These are phyloP conservation scores for Limnephilus auricula DNA, from an alignment of 2,888 invertebrate species.

Conservation along the genomic window DNA sequence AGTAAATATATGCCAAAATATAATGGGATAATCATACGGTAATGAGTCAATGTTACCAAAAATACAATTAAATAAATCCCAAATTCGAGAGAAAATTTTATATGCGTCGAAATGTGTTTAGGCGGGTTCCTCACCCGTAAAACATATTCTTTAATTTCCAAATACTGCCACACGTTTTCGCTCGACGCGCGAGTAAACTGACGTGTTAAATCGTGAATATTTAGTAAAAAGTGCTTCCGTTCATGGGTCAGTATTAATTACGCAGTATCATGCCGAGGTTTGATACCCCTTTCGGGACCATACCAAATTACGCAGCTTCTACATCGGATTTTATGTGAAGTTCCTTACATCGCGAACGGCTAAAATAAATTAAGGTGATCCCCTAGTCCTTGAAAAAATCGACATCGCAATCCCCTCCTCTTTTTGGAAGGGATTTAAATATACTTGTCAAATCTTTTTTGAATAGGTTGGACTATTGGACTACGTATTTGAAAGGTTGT, in stretches of 20 bases:
- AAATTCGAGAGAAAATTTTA: conserved; percentile 13
- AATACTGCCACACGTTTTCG: background rate
- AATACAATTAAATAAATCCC: conserved; percentile 40
- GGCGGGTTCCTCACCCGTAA: conserved; percentile 23
- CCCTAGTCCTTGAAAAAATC: too few species aligned
- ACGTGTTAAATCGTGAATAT: conserved; percentile 3
- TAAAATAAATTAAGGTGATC: too few species aligned
- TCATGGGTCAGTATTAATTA: background rate
- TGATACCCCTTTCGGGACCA: background rate
- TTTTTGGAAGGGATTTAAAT: too few species aligned
- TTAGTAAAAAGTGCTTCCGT: background rate
- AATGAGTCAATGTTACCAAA: conserved; percentile 41
- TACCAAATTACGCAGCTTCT: background rate
- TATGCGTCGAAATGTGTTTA: background rate
- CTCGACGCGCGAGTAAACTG: background rate
- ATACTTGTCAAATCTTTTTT: too few species aligned
- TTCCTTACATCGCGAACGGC: background rate
- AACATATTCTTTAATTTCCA: conserved; percentile 23
- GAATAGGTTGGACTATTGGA: too few species aligned
- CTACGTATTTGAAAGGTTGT: too few species aligned
- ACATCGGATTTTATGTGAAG: background rate
- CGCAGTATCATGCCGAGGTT: background rate
- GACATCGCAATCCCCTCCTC: too few species aligned
- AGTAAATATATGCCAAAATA: conserved; percentile 40
- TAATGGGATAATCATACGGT: conserved; percentile 33